These are phyloP conservation scores for Liopterus haemorrhoidalis DNA, from an alignment of 2,888 invertebrate genomes.

Conservation along the genomic window DNA sequence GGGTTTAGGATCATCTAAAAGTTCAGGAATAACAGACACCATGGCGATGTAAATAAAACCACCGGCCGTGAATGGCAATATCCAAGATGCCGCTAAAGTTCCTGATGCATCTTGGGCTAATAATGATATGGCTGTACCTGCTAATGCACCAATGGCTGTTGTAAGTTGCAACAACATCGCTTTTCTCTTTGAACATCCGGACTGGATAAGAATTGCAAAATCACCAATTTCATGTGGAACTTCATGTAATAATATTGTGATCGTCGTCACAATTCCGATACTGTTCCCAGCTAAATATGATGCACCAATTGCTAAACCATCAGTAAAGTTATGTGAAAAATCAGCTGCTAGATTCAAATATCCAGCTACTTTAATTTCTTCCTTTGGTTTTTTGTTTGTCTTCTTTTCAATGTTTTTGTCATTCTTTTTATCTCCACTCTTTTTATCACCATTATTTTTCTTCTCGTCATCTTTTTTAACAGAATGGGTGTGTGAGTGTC, in stretches of 20 bases:
- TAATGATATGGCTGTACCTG: slow-evolving; percentile 86
- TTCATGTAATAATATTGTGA: slow-evolving; percentile 95
- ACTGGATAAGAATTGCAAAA: slow-evolving; percentile 96
- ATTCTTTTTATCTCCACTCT: slow-evolving; percentile 44
- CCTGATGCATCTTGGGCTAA: slow-evolving; percentile 69
- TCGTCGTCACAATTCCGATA: slow-evolving; percentile 83
- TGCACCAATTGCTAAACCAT: slow-evolving; percentile 97
- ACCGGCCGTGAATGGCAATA: slow-evolving; percentile 95
- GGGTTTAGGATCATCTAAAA: slow-evolving; percentile 76
- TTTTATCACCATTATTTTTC: slow-evolving; percentile 43
- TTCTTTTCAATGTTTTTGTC: too few relatives aligned
- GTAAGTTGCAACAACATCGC: slow-evolving; percentile 92
- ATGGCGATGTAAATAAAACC: slow-evolving; percentile 99
- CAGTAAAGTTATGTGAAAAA: slow-evolving; percentile 98
- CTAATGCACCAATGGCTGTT: slow-evolving; percentile 91
- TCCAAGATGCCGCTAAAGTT: slow-evolving; percentile 71
- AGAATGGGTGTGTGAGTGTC: slow-evolving; percentile 69
- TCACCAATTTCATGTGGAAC: slow-evolving; percentile 99
- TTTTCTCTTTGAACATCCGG: slow-evolving; percentile 87
- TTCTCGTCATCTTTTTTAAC: slow-evolving; percentile 29
- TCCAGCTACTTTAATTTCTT: slow-evolving; percentile 74
- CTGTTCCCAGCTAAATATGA: slow-evolving; percentile 89
- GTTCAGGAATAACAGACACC: slow-evolving; percentile 96
- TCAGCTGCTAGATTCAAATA: slow-evolving; percentile 97
- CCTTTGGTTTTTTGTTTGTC: slow-evolving; percentile 33